Conservation (phyloP, 2,888 invertebrate genomes). For the Drosophila rubida region DNA sequence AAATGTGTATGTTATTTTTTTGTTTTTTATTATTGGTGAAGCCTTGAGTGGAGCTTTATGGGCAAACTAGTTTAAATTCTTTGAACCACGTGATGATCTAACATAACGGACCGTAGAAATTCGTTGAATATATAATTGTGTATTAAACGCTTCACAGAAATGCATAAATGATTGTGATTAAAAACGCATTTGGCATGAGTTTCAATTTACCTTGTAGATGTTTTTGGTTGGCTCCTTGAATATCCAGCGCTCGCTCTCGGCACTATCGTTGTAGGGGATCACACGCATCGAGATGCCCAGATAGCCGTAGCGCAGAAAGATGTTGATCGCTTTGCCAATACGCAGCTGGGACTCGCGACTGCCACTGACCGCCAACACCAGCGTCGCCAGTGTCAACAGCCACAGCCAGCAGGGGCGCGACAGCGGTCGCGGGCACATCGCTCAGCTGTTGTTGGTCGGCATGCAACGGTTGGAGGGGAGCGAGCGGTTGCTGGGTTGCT, state of each 20-base stretch:
- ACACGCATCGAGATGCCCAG: conserved; percentile 93
- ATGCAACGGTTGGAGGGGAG: conserved; percentile 48
- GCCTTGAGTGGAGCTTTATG: conserved; percentile 9
- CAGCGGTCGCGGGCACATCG: conserved; percentile 75
- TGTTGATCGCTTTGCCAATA: conserved; percentile 93
- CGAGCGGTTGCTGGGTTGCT: neutral
- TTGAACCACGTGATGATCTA: neutral
- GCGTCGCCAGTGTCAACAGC: conserved; percentile 80
- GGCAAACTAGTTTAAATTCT: conserved; percentile 11
- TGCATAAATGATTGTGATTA: neutral
- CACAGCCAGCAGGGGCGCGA: conserved; percentile 76
- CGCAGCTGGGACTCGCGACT: conserved; percentile 85
- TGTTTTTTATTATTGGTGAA: neutral
- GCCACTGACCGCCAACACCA: conserved; percentile 77
- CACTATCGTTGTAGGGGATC: conserved; percentile 92
- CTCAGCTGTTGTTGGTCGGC: conserved; percentile 68
- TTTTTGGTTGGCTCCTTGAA: conserved; percentile 88
- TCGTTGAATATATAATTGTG: neutral
- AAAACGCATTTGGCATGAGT: neutral
- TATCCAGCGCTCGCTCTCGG: conserved; percentile 91
- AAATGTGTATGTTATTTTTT: neutral
- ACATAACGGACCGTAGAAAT: neutral
- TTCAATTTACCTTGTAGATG: conserved; percentile 85
- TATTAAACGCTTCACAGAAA: neutral
- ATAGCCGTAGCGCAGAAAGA: conserved; percentile 92